Base-by-base conservation (phyloP, 2,797 vertebrate species). In the Esox lucius region DNA sequence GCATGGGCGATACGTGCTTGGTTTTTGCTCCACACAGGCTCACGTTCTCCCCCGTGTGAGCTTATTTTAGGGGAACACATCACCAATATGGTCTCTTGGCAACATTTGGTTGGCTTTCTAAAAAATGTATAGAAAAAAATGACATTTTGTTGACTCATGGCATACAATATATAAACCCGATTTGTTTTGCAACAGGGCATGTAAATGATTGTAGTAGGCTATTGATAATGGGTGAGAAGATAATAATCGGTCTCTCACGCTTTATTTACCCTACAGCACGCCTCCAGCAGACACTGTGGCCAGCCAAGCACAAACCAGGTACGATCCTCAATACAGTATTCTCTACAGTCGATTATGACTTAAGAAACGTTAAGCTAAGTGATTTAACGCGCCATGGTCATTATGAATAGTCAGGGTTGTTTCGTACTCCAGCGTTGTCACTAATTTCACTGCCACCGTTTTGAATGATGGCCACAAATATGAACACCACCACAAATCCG, bases 221-320 rank as follows among this genome's bases (percentile, higher is more conserved):
- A n/a, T 31, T 75, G 82, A 49, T 65, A 68, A 66, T 77, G 82
- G 79, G 84, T 87, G 77, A 85, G 87, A 84, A 78, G 80, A 82
- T 66, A 70, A 68, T 77, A 81, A 61, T 88, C 73, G 80, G 68
- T 76, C 80, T 85, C 85, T 53, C 17, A 26, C 0, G 72, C 78
- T 75, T 67, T 75, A 28, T 53, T 83, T 81, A 11, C 53, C 22
- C 88, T 73, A 87, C 89, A 99, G 98, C 98, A 99, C 87, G 94
- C 98, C 81, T 99, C 98, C 90, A 99, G 97, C 90, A 94, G 97
- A 85, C 97, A 99, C 94, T 98, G 96, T 83, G 97, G 97, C 83
- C 98, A 99, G 91, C 97, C 98, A 90, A 99, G 96, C 93, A 98
- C 97, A 69, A 96, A 96, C 77, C 98, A 99, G 97, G 98, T 99